These are phyloP conservation scores for Tachina grossa DNA, from an alignment of 2,888 invertebrate genomes.

Conservation along the genomic window DNA sequence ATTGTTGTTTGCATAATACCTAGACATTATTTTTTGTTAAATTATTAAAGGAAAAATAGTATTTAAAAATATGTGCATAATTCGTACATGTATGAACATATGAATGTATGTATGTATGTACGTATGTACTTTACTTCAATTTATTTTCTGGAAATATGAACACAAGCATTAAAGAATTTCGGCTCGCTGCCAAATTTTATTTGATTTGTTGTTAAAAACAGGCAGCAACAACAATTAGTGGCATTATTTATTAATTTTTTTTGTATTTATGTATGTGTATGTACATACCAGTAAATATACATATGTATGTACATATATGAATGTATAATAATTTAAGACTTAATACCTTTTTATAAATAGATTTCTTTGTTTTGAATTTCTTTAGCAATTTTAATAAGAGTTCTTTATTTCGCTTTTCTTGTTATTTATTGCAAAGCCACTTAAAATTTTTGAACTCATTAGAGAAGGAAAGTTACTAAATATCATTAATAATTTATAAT, in stretches of 20 bases:
- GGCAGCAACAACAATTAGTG: neutral
- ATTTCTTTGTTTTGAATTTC: conserved; percentile 31
- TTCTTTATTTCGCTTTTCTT: neutral
- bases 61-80: conserved; percentile 8
- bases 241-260: conserved; percentile 41
- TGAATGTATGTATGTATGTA: neutral
- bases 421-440: neutral
- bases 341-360: conserved; percentile 55
- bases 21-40: neutral
- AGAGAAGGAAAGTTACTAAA: conserved; percentile 6
- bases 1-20: conserved; percentile 18
- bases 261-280: neutral
- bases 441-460: conserved; percentile 57
- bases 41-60: conserved; percentile 1
- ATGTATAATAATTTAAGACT: conserved; percentile 19
- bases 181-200: conserved; percentile 54
- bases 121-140: neutral
- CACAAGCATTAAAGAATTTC: conserved; percentile 30
- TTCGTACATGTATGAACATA: too few relatives aligned
- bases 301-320: too few relatives aligned
- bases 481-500: neutral
- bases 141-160: conserved; percentile 41
- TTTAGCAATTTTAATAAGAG: neutral
- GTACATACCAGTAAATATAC: too few relatives aligned
- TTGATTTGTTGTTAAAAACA: conserved; percentile 11